Evolutionary conservation across 2,113 vertebrate genomes (phyloP).

Genomic region (Eira barbara): DNA sequence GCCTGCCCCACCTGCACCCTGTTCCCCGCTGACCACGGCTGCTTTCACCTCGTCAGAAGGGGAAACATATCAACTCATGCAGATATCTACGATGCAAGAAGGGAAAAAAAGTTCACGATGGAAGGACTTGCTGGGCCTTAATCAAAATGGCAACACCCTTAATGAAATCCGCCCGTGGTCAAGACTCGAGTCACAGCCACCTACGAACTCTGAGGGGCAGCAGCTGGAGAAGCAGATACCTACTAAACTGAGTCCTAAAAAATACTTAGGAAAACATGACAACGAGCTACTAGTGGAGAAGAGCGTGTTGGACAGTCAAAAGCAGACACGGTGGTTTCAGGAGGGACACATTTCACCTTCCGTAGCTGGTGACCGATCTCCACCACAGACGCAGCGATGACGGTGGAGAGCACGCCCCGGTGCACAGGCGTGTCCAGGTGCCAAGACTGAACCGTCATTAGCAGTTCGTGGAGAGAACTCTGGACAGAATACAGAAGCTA

Average conservation of each 20-base stretch:
- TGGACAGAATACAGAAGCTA: conserved; percentile 88
- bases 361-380: conserved; percentile 87
- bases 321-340: neutral
- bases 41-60: neutral
- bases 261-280: neutral
- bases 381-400: conserved; percentile 89
- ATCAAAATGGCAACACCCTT: neutral
- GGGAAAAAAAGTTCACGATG: neutral
- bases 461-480: conserved; percentile 86
- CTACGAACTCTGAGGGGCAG: too few species aligned
- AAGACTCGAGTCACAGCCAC: neutral
- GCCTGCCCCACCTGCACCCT: fast-evolving
- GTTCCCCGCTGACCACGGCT: fast-evolving
- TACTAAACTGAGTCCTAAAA: neutral
- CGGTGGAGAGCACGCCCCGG: conserved; percentile 86
- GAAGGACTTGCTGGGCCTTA: neutral
- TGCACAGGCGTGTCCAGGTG: conserved; percentile 76
- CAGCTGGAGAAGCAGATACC: neutral
- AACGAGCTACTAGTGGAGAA: neutral
- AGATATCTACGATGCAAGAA: neutral
- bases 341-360: conserved; percentile 84
- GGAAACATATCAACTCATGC: neutral
- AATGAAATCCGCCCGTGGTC: neutral
- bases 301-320: neutral
- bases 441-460: conserved; percentile 84